phyloP scores from a whole-genome alignment of 2,888 invertebrate species.

The Thereva nobilitata region DNA sequence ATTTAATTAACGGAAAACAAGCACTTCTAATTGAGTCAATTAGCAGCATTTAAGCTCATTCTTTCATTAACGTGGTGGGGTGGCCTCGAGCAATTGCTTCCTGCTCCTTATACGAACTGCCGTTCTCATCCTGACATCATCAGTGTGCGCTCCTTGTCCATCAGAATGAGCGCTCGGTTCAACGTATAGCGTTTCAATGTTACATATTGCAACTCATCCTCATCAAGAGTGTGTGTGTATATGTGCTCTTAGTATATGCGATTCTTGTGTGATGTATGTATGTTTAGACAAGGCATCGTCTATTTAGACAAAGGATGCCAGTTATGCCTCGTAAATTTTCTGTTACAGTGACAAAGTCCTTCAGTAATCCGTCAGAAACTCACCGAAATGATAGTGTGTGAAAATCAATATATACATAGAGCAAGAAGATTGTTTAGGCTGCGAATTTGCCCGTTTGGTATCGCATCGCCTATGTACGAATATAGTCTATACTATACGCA shows the following conservation, averaged over 20 bases:
- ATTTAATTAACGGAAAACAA: slow-evolving; percentile 44
- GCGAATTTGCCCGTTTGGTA: neutral
- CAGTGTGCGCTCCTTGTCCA: neutral
- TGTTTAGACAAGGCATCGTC: no score
- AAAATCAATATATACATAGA: slow-evolving; percentile 13
- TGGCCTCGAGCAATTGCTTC: neutral
- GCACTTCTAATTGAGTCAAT: slow-evolving; percentile 43
- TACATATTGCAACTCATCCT: no score
- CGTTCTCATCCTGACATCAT: neutral
- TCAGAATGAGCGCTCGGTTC: no score
- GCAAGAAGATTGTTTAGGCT: slow-evolving; percentile 1
- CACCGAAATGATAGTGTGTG: slow-evolving; percentile 13
- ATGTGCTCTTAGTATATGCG: no score
- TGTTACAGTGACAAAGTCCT: neutral
- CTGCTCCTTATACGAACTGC: neutral
- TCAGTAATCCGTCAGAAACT: neutral
- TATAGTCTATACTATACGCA: no score
- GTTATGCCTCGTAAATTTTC: neutral
- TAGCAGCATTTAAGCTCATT: slow-evolving; percentile 43
- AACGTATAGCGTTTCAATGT: no score
- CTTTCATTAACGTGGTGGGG: slow-evolving; percentile 16
- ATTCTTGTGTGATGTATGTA: no score
- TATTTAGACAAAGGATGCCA: neutral
- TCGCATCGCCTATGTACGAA: no score
- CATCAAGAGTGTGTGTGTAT: no score